Conservation (phyloP, 2,797 vertebrate genomes). For the Delichon dasypus region DNA sequence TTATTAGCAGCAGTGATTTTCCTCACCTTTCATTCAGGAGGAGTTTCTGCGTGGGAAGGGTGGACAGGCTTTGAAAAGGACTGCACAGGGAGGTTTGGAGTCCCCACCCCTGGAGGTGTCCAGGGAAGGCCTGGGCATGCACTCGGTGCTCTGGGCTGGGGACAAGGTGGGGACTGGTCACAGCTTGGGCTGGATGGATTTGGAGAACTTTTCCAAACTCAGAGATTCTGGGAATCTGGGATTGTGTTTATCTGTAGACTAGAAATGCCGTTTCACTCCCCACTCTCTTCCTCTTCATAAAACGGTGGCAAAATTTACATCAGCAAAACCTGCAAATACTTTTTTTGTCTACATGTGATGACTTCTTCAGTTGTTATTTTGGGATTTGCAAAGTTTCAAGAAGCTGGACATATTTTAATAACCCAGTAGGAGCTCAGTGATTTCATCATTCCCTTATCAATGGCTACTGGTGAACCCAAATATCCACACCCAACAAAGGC, state of each 20-base stretch:
- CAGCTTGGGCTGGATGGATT: fast-evolving
- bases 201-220: not conserved
- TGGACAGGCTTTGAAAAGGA: fast-evolving
- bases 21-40: not conserved
- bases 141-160: not conserved
- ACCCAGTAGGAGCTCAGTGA: not conserved
- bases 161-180: not conserved
- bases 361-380: not conserved
- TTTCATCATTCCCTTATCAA: not conserved
- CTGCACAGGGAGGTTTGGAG: not conserved
- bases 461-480: not conserved
- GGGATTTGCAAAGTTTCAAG: not conserved
- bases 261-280: not conserved
- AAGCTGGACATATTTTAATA: slow-evolving; percentile 1
- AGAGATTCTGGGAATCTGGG: not conserved
- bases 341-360: not conserved
- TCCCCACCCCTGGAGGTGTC: not conserved
- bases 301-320: not conserved
- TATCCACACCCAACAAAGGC: not conserved
- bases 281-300: not conserved
- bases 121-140: fast-evolving
- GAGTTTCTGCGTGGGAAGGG: not conserved
- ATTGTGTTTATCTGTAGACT: fast-evolving
- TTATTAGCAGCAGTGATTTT: not conserved
- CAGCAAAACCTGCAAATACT: not conserved